Conservation (phyloP, 1,140 invertebrate species). For the Sitobion miscanthi region DNA sequence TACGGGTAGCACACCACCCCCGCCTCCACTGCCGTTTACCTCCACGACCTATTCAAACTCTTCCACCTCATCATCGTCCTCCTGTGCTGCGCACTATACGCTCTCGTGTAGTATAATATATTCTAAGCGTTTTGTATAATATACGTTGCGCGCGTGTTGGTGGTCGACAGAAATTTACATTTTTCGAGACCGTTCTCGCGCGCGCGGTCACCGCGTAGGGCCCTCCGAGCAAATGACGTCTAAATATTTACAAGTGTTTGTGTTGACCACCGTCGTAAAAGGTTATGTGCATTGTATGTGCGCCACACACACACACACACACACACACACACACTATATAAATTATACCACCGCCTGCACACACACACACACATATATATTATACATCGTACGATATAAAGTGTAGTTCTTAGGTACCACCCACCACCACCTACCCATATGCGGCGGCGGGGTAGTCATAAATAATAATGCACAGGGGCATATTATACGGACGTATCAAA, state of each 20-base stretch:
- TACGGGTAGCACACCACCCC: neutral
- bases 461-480: neutral
- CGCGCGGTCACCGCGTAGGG: neutral
- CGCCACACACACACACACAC: neutral
- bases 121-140: neutral
- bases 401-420: neutral
- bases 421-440: neutral
- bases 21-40: neutral
- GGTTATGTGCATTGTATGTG: neutral
- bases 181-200: neutral
- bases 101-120: neutral
- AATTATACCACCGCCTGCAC: neutral
- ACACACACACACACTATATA: neutral
- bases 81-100: neutral
- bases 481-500: neutral
- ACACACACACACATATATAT: too few relatives aligned
- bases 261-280: constrained; percentile 32
- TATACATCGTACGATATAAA: neutral
- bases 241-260: constrained; percentile 47
- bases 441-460: neutral
- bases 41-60: neutral
- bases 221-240: neutral
- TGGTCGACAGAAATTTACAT: neutral
- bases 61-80: neutral
- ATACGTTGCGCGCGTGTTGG: neutral